Evolutionary conservation across 1,140 invertebrate genomes (phyloP).

Genomic region (Ceratina australensis): DNA sequence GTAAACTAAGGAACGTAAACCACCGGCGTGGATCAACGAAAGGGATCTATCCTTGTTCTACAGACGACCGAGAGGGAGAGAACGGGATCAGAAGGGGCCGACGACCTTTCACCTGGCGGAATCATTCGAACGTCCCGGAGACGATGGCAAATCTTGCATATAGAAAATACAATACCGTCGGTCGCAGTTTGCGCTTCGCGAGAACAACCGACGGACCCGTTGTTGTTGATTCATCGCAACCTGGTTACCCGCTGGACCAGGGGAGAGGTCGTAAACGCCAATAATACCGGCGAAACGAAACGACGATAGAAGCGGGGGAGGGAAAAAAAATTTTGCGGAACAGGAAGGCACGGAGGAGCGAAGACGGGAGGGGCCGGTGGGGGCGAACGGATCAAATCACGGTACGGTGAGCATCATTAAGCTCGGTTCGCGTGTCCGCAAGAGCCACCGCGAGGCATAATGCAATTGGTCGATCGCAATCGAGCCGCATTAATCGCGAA

Average conservation of each 20-base stretch:
- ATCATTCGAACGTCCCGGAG: no score
- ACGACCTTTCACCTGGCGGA: no score
- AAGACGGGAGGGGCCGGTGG: no score
- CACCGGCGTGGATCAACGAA: slow-evolving; percentile 12
- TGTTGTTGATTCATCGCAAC: no score
- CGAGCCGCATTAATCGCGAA: slow-evolving; percentile 35
- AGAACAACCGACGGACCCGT: no score
- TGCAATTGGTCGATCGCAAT: slow-evolving; percentile 36
- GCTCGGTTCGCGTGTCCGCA: slow-evolving; percentile 9
- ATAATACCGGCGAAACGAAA: slow-evolving; percentile 25
- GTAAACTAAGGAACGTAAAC: slow-evolving; percentile 9
- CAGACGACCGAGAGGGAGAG: background rate
- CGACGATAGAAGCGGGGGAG: background rate
- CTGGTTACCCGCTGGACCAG: no score
- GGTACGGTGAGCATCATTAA: slow-evolving; percentile 42
- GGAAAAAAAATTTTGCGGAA: background rate
- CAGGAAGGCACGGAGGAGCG: background rate
- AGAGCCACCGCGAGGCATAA: slow-evolving; percentile 21
- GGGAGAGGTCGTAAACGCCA: slow-evolving; percentile 13
- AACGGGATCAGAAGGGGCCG: background rate
- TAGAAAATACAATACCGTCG: no score
- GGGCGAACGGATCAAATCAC: background rate
- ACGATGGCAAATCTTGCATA: no score
- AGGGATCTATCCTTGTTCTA: background rate
- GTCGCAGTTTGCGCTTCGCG: no score